These are phyloP conservation scores for Eumaeus atala DNA, from an alignment of 1,140 invertebrate species.

Conservation along the genomic window DNA sequence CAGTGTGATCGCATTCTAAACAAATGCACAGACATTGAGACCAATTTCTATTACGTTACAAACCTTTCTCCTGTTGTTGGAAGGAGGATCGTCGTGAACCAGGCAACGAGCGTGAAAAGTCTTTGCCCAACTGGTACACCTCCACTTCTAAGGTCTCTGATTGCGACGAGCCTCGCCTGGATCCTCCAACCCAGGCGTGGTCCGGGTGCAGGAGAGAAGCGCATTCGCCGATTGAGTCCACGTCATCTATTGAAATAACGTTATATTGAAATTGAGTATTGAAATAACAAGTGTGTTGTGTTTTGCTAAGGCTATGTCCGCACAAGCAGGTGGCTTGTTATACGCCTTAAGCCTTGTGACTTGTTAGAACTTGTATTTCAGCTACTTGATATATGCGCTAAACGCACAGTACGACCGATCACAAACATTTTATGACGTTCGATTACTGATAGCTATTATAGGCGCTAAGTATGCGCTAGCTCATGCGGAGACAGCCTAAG, in stretches of 20 bases:
- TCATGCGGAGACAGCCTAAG: neutral
- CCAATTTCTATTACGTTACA: neutral
- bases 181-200: constrained; percentile 84
- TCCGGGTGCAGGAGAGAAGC: constrained; percentile 86
- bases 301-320: too few species aligned
- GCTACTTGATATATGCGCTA: too few species aligned
- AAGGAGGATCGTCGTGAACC: constrained; percentile 89
- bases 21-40: too few species aligned
- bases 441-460: too few species aligned
- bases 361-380: too few species aligned
- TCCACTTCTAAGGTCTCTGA: constrained; percentile 89
- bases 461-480: too few species aligned
- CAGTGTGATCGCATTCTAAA: too few species aligned
- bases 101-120: constrained; percentile 88
- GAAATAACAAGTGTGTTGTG: neutral
- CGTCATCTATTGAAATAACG: constrained; percentile 73
- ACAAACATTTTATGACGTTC: too few species aligned
- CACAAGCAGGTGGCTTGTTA: too few species aligned
- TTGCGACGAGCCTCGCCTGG: constrained; percentile 87
- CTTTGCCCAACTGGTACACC: constrained; percentile 87
- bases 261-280: too few species aligned
- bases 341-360: too few species aligned
- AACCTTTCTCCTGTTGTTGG: constrained; percentile 78
- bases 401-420: too few species aligned
- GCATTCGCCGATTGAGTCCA: constrained; percentile 82